A percentile compares a stretch with the other conserved stretches of the same genome.
These are phyloP conservation scores for Eumaeus atala DNA, from an alignment of 1,140 invertebrate species.

Conservation along the genomic window DNA sequence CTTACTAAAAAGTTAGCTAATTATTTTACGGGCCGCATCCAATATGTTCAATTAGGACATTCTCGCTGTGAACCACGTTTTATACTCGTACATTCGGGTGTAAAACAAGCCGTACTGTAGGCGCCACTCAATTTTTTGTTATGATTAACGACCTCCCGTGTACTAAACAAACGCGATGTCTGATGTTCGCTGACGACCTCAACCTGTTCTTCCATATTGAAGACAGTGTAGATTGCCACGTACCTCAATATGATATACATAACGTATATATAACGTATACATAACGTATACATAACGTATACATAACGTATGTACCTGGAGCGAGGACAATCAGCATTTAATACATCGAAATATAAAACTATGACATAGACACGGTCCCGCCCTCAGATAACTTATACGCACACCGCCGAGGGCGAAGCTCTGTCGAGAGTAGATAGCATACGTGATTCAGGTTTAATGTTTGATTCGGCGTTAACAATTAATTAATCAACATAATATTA, in stretches of 20 bases:
- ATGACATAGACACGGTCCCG: not conserved
- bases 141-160: not conserved
- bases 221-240: not conserved
- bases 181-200: not conserved
- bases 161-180: not conserved
- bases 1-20: too few relatives aligned
- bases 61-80: too few relatives aligned
- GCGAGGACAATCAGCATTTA: not conserved
- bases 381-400: not conserved
- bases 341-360: not conserved
- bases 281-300: too few relatives aligned
- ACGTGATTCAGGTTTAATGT: not conserved
- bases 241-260: not conserved
- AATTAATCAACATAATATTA: not conserved
- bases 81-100: too few relatives aligned
- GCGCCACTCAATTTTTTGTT: not conserved
- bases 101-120: too few relatives aligned
- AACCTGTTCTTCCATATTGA: not conserved
- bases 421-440: too few relatives aligned
- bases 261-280: too few relatives aligned
- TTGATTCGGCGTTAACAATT: not conserved
- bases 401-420: not conserved
- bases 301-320: too few relatives aligned
- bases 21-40: too few relatives aligned
- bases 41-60: too few relatives aligned